phyloP scores from a whole-genome alignment of 2,797 vertebrate genomes.

The Glossophaga mutica region DNA sequence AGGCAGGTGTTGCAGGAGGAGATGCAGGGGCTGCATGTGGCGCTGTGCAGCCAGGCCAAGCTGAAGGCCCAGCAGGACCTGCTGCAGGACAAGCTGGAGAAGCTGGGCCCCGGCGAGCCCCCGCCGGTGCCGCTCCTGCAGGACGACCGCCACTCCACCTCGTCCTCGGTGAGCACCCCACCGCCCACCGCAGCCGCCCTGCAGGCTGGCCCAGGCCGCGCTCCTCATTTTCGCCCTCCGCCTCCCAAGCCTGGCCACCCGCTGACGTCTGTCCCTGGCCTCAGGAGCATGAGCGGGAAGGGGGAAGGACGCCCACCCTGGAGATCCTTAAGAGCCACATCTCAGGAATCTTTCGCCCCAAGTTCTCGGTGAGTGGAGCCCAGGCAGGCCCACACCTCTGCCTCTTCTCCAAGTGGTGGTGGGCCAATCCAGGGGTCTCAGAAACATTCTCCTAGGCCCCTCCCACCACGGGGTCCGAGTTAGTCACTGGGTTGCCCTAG shows the following conservation, averaged over 20 bases:
- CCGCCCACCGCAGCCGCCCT: background rate
- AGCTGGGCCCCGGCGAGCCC: constrained; percentile 84
- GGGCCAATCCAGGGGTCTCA: background rate
- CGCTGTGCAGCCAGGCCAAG: constrained; percentile 87
- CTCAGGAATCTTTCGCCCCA: constrained; percentile 89
- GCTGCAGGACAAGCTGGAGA: constrained; percentile 86
- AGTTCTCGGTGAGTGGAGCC: constrained; percentile 84
- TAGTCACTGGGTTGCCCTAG: background rate
- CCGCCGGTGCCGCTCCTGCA: constrained; percentile 83
- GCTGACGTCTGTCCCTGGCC: constrained; percentile 66
- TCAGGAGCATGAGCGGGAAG: constrained; percentile 83
- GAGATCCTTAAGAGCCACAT: constrained; percentile 89
- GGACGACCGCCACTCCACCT: constrained; percentile 82
- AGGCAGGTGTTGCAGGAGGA: constrained; percentile 89
- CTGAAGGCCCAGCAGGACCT: constrained; percentile 89
- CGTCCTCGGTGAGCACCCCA: constrained; percentile 83
- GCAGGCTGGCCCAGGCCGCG: background rate
- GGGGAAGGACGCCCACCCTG: constrained; percentile 78
- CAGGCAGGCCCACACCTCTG: background rate
- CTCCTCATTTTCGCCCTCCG: constrained; percentile 58
- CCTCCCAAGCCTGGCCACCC: constrained; percentile 62
- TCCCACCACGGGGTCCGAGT: background rate
- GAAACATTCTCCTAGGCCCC: fast-evolving
- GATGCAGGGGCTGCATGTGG: constrained; percentile 87
- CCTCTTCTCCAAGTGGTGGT: background rate